Evolutionary conservation across 2,113 vertebrate genomes (phyloP).

Genomic region (Cnemophilus loriae): DNA sequence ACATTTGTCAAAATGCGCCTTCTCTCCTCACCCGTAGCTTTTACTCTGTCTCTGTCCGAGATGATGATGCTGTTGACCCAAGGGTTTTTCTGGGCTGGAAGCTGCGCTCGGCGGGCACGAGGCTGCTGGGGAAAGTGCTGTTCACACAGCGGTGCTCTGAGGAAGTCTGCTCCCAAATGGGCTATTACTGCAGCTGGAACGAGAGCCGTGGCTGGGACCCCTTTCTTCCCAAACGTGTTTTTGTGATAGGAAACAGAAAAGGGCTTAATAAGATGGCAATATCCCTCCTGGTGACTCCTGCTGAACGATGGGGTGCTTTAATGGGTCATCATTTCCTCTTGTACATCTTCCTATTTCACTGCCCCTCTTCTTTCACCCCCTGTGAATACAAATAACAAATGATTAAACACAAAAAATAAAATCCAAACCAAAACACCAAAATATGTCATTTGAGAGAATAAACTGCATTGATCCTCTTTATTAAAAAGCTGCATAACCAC

Average conservation of each 20-base stretch:
- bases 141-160: background rate
- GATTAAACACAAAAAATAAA: background rate
- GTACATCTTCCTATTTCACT: rapidly evolving
- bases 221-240: rapidly evolving
- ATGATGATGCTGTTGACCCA: background rate
- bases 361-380: background rate
- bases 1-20: background rate
- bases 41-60: background rate
- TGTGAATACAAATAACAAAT: background rate
- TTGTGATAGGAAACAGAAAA: background rate
- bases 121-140: background rate
- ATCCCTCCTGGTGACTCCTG: background rate
- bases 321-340: background rate
- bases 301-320: background rate
- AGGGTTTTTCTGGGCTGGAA: too few relatives aligned
- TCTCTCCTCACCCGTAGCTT: background rate
- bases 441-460: background rate
- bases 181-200: background rate
- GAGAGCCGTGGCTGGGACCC: rapidly evolving
- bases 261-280: rapidly evolving
- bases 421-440: rapidly evolving
- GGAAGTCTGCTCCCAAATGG: background rate
- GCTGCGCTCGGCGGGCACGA: background rate
- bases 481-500: background rate
- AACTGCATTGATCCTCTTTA: background rate